A percentile compares a stretch with the other conserved stretches of the same genome.
Evolutionary conservation across 2,797 vertebrate species (phyloP).

Genomic region (Gila robusta): DNA sequence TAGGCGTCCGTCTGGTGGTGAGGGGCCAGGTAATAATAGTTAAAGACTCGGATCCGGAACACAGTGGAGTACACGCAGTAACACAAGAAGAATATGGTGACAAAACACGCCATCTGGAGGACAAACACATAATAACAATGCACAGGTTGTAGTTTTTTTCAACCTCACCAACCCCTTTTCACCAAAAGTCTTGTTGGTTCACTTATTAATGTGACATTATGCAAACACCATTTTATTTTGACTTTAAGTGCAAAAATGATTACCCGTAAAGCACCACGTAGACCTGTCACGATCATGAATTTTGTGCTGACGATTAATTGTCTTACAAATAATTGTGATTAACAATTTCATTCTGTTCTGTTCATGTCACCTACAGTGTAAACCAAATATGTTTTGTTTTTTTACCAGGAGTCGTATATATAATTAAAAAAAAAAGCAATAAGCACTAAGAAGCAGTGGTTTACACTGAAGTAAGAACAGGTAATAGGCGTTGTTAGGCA

Average conservation of each 20-base stretch:
- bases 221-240: background rate
- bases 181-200: background rate
- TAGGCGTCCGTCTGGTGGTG: constrained; percentile 97
- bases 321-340: background rate
- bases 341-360: background rate
- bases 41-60: constrained; percentile 94
- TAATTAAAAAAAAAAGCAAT: background rate
- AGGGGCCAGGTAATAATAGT: constrained; percentile 93
- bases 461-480: background rate
- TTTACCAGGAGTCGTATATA: background rate
- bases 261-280: background rate
- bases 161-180: background rate
- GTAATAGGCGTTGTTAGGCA: no score
- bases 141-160: background rate
- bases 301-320: background rate
- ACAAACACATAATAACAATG: constrained; percentile 43
- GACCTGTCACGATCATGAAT: background rate
- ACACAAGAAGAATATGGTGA: constrained; percentile 93
- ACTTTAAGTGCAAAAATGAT: background rate
- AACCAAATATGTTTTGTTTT: background rate
- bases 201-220: background rate
- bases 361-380: background rate
- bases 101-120: constrained; percentile 90
- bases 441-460: background rate
- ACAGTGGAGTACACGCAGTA: constrained; percentile 95